phyloP scores from a whole-genome alignment of 2,888 invertebrate genomes.

The Liodrosophila aerea region DNA sequence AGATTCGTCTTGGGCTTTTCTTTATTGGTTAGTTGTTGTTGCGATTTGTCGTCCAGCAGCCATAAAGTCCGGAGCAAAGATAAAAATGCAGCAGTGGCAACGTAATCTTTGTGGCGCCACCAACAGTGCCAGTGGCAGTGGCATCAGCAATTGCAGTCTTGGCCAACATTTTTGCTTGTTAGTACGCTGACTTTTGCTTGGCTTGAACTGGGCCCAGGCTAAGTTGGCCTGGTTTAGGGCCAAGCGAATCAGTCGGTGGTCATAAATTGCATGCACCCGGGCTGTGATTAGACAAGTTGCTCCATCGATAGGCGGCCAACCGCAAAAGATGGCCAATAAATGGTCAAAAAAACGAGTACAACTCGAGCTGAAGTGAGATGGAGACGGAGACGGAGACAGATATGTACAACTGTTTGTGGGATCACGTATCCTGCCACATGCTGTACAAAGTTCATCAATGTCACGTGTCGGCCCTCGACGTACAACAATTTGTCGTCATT shows the following conservation, averaged over 20 bases:
- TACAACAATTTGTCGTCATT: conserved; percentile 66
- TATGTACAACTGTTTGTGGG: conserved; percentile 3
- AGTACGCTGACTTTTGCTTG: conserved; percentile 51
- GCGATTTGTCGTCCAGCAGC: conserved; percentile 41
- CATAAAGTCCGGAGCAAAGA: conserved; percentile 64
- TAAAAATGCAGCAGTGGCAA: conserved; percentile 64
- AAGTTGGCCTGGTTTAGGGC: conserved; percentile 19
- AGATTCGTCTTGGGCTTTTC: conserved; percentile 22
- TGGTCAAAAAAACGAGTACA: conserved; percentile 6
- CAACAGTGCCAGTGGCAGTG: conserved; percentile 14
- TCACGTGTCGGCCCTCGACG: conserved; percentile 56
- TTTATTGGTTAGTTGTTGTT: conserved; percentile 33
- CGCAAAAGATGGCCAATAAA: conserved; percentile 46
- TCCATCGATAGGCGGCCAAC: conserved; percentile 49
- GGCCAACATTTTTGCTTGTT: conserved; percentile 70
- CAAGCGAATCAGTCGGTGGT: conserved; percentile 58
- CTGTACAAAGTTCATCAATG: conserved; percentile 71
- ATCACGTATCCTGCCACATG: conserved; percentile 27
- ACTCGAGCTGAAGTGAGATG: conserved; percentile 3
- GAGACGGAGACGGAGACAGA: conserved; percentile 3
- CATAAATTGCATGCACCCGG: conserved; percentile 53
- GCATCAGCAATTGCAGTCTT: no score
- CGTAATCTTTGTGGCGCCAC: conserved; percentile 67
- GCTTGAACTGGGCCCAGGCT: conserved; percentile 47
- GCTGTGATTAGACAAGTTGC: conserved; percentile 69